phyloP scores from a whole-genome alignment of 2,113 vertebrate species.

The Mugil cephalus region DNA sequence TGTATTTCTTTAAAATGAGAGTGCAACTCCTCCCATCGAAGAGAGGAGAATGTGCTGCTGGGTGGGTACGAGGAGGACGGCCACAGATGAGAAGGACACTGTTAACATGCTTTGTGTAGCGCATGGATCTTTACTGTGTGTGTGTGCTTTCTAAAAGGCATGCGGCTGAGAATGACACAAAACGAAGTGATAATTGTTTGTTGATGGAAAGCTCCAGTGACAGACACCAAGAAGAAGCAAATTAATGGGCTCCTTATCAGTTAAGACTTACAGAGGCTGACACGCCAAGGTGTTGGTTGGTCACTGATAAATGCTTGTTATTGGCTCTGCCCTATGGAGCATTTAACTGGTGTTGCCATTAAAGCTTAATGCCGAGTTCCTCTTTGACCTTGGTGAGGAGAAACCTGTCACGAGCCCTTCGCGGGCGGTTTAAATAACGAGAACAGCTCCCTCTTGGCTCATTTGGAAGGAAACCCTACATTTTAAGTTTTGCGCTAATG shows the following conservation, averaged over 20 bases:
- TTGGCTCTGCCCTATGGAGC: slow-evolving; percentile 70
- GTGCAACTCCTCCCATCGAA: slow-evolving; percentile 20
- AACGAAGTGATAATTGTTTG: slow-evolving; percentile 43
- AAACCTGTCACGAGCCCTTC: slow-evolving; percentile 50
- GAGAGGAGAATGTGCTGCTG: slow-evolving; percentile 34
- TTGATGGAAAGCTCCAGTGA: slow-evolving; percentile 60
- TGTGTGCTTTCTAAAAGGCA: slow-evolving; percentile 10
- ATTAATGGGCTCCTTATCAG: slow-evolving; percentile 75
- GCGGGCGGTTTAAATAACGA: slow-evolving; percentile 36
- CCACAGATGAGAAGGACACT: slow-evolving; percentile 53
- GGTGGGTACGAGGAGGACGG: slow-evolving; percentile 36
- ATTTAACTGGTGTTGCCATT: slow-evolving; percentile 67
- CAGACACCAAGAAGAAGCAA: slow-evolving; percentile 58
- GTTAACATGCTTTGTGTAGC: slow-evolving; percentile 56
- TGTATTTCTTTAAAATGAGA: slow-evolving; percentile 46
- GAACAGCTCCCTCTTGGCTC: not conserved
- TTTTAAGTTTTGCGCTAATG: not conserved
- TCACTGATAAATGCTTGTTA: slow-evolving; percentile 77
- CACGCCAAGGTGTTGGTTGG: slow-evolving; percentile 56
- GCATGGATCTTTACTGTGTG: slow-evolving; percentile 32
- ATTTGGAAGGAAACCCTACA: slow-evolving; percentile 13
- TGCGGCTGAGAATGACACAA: slow-evolving; percentile 37
- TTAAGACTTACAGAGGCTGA: slow-evolving; percentile 65
- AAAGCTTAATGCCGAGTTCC: slow-evolving; percentile 67
- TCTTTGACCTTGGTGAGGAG: slow-evolving; percentile 71